Evolutionary conservation across 1,140 invertebrate genomes (phyloP), one percentile per base, ranked within the genome.

Genomic region (Drosophila tristis): DNA sequence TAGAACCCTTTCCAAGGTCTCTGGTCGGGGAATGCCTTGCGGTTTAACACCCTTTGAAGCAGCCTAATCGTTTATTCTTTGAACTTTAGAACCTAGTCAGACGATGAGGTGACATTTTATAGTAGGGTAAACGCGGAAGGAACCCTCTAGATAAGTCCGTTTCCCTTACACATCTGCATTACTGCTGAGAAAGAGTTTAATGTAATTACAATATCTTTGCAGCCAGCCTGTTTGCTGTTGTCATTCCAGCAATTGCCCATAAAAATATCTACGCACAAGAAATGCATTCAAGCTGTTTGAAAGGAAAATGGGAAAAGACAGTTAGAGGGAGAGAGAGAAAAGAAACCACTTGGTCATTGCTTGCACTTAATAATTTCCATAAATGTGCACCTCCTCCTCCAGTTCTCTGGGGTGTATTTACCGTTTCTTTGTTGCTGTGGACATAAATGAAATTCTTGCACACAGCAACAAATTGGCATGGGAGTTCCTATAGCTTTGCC

Each of bases 301-400:
- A 35, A 25, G 42, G 54, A 63, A 45, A 58, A 16, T 58, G 5
- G 9, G 1, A 15, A n/a, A 23, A 55, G 8, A 23, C 35, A 0
- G 7, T 1, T 7, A 55, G 39, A 55, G 31, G 0, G 31, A 31
- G 31, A 57, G 5, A 58, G 16, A 59, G 16, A 45, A 64, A 44
- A 54, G 35, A 58, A 44, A 61, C 50, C 45, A 58, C 53, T 74
- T 74, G 63, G 45, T 57, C 71, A 59, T 26, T 43, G 51, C 23
- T 31, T 75, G 73, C 73, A 76, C 63, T 61, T 76, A 68, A 76
- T 76, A 76, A 76, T 76, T 76, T 76, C 74, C 74, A 76, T 76
- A 76, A 76, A 76, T 76, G 73, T 68, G 51, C 57, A 51, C 42
- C 72, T 60, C 35, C 31, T 35, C 31, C 35, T 39, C 26, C 63